These are phyloP conservation scores for Netelia melanura DNA, from an alignment of 2,888 invertebrate genomes.

Conservation along the genomic window DNA sequence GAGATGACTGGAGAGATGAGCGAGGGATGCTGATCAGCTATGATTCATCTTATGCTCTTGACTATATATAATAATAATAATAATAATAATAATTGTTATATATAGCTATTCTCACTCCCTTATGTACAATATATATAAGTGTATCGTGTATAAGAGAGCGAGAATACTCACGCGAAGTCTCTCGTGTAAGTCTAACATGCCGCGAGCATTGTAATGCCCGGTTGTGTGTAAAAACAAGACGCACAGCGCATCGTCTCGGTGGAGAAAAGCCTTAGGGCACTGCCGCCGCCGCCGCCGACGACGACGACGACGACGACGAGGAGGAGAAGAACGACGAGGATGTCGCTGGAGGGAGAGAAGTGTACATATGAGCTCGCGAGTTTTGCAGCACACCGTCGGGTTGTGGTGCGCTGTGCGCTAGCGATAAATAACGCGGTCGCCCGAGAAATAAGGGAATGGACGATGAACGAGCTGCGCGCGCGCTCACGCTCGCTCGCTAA, in stretches of 20 bases:
- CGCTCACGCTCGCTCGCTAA: constrained; percentile 9
- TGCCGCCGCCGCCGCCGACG: constrained; percentile 52
- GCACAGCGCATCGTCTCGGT: constrained; percentile 59
- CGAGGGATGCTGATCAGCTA: constrained; percentile 77
- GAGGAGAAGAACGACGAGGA: constrained; percentile 30
- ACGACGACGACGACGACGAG: constrained; percentile 15
- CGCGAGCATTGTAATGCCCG: constrained; percentile 68
- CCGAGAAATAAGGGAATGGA: constrained; percentile 67
- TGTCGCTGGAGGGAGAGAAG: constrained; percentile 62
- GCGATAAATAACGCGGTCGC: constrained; percentile 79
- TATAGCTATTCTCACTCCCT: background rate
- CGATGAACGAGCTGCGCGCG: constrained; percentile 46
- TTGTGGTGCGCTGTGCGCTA: constrained; percentile 69
- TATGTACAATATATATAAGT: constrained; percentile 66
- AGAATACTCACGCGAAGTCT: constrained; percentile 59
- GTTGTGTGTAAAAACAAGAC: constrained; percentile 66
- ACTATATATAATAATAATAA: constrained; percentile 68
- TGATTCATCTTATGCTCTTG: constrained; percentile 76
- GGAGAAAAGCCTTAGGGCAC: constrained; percentile 43
- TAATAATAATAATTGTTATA: constrained; percentile 33
- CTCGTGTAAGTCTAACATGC: constrained; percentile 66
- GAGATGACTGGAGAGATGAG: constrained; percentile 54
- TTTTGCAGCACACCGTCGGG: constrained; percentile 72
- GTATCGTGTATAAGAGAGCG: constrained; percentile 63
- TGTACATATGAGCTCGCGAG: constrained; percentile 69